phyloP scores from a whole-genome alignment of 2,888 invertebrate genomes.

The Dexiosoma caninum region DNA sequence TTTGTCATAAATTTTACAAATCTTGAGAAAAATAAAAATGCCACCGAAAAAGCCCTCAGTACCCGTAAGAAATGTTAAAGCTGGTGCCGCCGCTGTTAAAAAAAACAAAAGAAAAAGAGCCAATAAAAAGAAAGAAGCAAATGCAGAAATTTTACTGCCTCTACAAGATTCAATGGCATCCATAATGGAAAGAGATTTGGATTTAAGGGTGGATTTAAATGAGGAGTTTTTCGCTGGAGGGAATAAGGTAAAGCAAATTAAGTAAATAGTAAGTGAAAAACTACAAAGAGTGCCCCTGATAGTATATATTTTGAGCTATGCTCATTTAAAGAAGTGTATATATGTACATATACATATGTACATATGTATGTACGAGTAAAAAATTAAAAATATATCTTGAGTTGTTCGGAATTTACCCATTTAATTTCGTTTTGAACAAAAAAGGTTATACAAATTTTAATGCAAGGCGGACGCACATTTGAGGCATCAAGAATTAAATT shows the following conservation, averaged over 20 bases:
- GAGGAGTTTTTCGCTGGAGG: slow-evolving; percentile 69
- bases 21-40: slow-evolving; percentile 31
- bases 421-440: no score
- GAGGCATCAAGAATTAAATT: slow-evolving; percentile 70
- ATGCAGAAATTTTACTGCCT: slow-evolving; percentile 45
- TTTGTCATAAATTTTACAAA: slow-evolving; percentile 1
- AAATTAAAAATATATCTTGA: no score
- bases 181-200: slow-evolving; percentile 67
- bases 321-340: no score
- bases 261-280: background rate
- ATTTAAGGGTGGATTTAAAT: slow-evolving; percentile 70
- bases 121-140: slow-evolving; percentile 54
- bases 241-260: slow-evolving; percentile 52
- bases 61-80: slow-evolving; percentile 7
- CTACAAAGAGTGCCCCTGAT: no score
- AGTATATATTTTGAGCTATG: no score
- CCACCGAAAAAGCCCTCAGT: slow-evolving; percentile 34
- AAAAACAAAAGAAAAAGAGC: slow-evolving; percentile 56
- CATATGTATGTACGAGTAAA: no score
- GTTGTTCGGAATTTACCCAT: no score
- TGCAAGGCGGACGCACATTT: slow-evolving; percentile 65
- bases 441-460: slow-evolving; percentile 68
- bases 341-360: no score
- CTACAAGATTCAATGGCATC: slow-evolving; percentile 62
- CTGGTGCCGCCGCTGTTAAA: background rate